Percentiles rank a stretch among this genome's conserved stretches.
Conservation (phyloP, 2,888 invertebrate species). For the Siphlonurus alternatus region DNA sequence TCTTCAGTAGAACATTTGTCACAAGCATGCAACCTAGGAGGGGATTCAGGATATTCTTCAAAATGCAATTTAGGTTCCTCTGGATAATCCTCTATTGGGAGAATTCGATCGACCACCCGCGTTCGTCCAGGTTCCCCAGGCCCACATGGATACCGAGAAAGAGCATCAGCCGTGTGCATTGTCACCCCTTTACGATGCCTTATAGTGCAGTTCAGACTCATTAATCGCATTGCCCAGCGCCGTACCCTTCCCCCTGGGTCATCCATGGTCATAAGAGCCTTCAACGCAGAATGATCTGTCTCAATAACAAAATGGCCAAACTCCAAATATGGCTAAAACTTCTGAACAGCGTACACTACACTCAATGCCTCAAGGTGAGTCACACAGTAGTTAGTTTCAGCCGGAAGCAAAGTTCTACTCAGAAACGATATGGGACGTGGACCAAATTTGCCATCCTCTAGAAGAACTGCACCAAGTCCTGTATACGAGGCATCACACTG, state of each 20-base stretch:
- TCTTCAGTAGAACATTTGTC: no score
- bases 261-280: neutral
- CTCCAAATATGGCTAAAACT: neutral
- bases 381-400: neutral
- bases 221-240: neutral
- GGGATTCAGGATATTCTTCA: no score
- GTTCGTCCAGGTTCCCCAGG: no score
- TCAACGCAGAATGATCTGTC: no score
- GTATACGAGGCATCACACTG: neutral
- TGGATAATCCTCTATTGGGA: no score
- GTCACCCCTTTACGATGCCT: no score
- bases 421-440: neutral
- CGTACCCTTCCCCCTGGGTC: neutral
- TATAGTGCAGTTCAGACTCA: no score
- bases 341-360: neutral
- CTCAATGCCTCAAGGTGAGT: neutral
- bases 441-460: neutral
- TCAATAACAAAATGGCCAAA: neutral
- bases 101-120: no score
- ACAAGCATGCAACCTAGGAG: no score
- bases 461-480: neutral
- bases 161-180: no score
- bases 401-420: neutral
- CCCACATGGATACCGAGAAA: no score
- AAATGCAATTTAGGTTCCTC: no score